Conservation (phyloP, 2,888 invertebrate genomes). For the Polyommatus icarus region DNA sequence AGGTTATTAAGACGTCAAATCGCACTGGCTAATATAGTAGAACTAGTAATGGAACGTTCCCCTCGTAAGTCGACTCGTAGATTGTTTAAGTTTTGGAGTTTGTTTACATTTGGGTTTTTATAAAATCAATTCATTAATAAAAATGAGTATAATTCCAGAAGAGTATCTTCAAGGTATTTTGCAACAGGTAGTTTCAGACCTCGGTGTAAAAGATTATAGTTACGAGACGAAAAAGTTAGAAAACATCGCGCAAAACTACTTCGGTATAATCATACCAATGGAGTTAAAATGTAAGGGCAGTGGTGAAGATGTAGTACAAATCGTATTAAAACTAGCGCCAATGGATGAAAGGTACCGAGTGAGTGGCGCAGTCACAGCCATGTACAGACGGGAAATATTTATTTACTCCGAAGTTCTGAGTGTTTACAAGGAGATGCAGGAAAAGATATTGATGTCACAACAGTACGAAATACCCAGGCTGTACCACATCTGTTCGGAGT, state of each 20-base stretch:
- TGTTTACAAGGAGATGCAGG: constrained; percentile 53
- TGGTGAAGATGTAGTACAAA: constrained; percentile 44
- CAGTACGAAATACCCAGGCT: constrained; percentile 56
- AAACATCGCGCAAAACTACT: constrained; percentile 67
- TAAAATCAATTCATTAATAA: background rate
- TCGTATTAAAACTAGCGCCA: constrained; percentile 68
- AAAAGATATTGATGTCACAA: constrained; percentile 37
- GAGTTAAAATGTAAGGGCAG: constrained; percentile 49
- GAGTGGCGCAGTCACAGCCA: constrained; percentile 63
- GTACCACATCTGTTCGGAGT: constrained; percentile 56
- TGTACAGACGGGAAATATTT: constrained; percentile 66
- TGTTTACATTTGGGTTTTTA: background rate
- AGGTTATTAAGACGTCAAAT: no score
- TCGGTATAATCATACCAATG: constrained; percentile 64
- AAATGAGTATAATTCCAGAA: constrained; percentile 28
- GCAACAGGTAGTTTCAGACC: constrained; percentile 37
- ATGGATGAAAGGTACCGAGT: constrained; percentile 64
- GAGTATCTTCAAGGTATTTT: constrained; percentile 41
- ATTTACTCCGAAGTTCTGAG: constrained; percentile 57
- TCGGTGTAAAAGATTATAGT: constrained; percentile 46
- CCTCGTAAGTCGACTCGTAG: no score
- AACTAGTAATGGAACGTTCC: background rate
- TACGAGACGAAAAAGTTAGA: constrained; percentile 53
- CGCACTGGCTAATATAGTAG: no score
- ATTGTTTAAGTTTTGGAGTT: background rate